Evolutionary conservation across 2,888 invertebrate genomes (phyloP).

Genomic region (Pammene aurita): DNA sequence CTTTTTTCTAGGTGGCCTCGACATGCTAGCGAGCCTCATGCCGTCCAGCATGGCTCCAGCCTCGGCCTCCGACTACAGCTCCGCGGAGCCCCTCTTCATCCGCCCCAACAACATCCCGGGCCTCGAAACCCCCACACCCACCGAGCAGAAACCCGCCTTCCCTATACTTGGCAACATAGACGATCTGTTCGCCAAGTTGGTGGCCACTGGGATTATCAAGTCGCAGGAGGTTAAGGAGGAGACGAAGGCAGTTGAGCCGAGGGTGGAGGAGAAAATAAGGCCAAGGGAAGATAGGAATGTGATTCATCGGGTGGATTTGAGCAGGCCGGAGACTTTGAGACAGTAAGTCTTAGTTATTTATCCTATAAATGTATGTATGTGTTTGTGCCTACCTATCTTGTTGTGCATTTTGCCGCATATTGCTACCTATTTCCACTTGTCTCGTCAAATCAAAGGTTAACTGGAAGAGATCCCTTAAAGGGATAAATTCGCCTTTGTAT

Average conservation of each 20-base stretch:
- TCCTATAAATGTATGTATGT: not conserved
- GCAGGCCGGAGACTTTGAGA: slow-evolving; percentile 88
- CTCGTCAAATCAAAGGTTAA: no score
- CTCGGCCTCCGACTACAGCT: slow-evolving; percentile 82
- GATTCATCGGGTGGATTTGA: slow-evolving; percentile 86
- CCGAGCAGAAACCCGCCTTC: slow-evolving; percentile 62
- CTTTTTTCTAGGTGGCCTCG: slow-evolving; percentile 77
- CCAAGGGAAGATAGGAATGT: slow-evolving; percentile 65
- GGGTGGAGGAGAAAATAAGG: slow-evolving; percentile 53
- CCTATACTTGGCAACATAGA: slow-evolving; percentile 81
- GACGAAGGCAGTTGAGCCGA: slow-evolving; percentile 50
- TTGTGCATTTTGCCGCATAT: no score
- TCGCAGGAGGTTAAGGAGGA: slow-evolving; percentile 30
- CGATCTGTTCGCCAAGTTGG: slow-evolving; percentile 92
- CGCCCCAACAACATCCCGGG: slow-evolving; percentile 70
- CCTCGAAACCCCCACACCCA: slow-evolving; percentile 53
- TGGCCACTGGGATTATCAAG: slow-evolving; percentile 86
- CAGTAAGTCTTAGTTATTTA: slow-evolving; percentile 64
- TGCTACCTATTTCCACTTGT: no score
- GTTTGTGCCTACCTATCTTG: no score
- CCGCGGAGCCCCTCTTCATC: slow-evolving; percentile 70
- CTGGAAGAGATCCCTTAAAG: no score
- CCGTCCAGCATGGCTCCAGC: slow-evolving; percentile 84
- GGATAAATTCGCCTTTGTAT: no score
- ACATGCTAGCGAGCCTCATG: slow-evolving; percentile 86